Conservation (phyloP, 2,797 vertebrate genomes). For the Paedocypris micromegethes region DNA sequence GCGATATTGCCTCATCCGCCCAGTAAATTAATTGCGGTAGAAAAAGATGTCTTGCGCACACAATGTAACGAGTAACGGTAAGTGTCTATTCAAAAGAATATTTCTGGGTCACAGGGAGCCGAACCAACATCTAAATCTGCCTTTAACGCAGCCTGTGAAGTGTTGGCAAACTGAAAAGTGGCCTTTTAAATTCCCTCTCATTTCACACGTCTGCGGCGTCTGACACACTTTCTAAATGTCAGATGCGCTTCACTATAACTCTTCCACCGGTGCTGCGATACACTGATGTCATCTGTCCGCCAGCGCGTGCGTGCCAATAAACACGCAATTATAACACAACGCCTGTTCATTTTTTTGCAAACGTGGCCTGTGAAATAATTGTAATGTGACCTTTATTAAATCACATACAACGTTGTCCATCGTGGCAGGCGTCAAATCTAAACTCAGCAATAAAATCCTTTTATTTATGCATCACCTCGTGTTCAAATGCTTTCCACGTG, state of each 20-base stretch:
- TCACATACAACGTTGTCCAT: too few relatives aligned
- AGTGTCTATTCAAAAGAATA: too few relatives aligned
- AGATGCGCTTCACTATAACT: slow-evolving; percentile 14
- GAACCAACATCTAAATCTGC: not conserved
- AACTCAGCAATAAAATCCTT: slow-evolving; percentile 7
- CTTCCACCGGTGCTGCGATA: slow-evolving; percentile 1
- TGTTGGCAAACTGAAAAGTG: not conserved
- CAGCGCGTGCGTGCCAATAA: not conserved
- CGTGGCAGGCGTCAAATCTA: not conserved
- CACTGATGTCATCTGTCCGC: slow-evolving; percentile 22
- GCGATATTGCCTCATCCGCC: too few relatives aligned
- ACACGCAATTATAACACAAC: slow-evolving; percentile 8
- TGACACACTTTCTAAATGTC: slow-evolving; percentile 31
- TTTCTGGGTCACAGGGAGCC: too few relatives aligned
- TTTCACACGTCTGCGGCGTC: not conserved
- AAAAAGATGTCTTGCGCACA: too few relatives aligned
- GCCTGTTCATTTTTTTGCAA: slow-evolving; percentile 2
- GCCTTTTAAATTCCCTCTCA: not conserved
- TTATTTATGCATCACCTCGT: not conserved
- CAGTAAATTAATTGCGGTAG: too few relatives aligned
- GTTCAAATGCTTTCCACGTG: too few relatives aligned
- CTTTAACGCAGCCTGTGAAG: not conserved
- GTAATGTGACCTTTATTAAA: too few relatives aligned
- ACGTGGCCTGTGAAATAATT: too few relatives aligned
- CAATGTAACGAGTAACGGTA: too few relatives aligned